phyloP scores from a whole-genome alignment of 30 jellyfish, hydroid and myxozoan genomes.

The Chrysaora quinquecirrha region DNA sequence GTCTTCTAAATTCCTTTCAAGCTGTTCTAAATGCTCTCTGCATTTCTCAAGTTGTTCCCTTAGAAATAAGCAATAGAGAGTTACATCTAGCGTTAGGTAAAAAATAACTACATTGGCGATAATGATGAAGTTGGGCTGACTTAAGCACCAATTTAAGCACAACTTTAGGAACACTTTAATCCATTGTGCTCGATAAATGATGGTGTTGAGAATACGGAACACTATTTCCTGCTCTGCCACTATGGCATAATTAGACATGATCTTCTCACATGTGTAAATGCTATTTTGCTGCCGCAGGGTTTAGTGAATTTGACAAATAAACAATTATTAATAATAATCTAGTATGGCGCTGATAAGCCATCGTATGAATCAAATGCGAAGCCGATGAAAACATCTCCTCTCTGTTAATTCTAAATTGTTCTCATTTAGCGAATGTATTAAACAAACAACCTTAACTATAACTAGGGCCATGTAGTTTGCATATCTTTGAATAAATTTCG shows the following conservation, averaged over 20 bases:
- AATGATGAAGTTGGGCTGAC: too few species aligned
- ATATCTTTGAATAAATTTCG: too few species aligned
- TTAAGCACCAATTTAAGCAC: slow-evolving; percentile 17
- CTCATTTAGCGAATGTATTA: too few species aligned
- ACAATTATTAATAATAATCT: not conserved
- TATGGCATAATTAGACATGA: slow-evolving; percentile 9
- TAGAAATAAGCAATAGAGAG: too few species aligned
- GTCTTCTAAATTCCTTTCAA: slow-evolving; percentile 62
- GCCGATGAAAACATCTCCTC: too few species aligned
- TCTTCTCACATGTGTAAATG: slow-evolving; percentile 14
- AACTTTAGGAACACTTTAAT: not conserved
- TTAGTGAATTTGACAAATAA: not conserved
- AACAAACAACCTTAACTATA: too few species aligned
- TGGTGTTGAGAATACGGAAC: slow-evolving; percentile 47
- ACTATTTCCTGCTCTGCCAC: slow-evolving; percentile 41
- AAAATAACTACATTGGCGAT: too few species aligned
- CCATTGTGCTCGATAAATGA: too few species aligned
- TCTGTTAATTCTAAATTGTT: too few species aligned
- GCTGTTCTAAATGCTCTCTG: slow-evolving; percentile 59
- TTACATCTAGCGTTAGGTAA: too few species aligned
- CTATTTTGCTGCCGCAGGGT: slow-evolving; percentile 15
- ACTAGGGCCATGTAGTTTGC: too few species aligned
- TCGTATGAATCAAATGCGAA: slow-evolving; percentile 13
- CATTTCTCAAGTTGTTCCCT: slow-evolving; percentile 82
- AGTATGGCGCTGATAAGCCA: slow-evolving; percentile 6